These are phyloP conservation scores for Carposina sasakii DNA, from an alignment of 1,140 invertebrate species.

Conservation along the genomic window DNA sequence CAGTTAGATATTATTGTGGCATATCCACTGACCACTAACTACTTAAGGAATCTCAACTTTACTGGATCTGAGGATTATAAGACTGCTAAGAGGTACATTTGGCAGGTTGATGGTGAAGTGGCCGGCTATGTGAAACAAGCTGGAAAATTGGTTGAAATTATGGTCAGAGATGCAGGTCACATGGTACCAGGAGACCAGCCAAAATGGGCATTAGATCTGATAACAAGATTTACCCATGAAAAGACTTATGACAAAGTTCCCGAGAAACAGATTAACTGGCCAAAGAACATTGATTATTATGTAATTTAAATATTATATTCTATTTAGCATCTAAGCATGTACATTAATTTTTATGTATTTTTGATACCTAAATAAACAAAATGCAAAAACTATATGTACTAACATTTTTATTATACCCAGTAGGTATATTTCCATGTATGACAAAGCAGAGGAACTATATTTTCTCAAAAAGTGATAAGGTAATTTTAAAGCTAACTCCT, in stretches of 20 bases:
- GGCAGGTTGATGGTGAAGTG: conserved; percentile 79
- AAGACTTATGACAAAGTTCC: conserved; percentile 66
- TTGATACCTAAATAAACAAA: too few species aligned
- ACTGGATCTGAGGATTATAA: conserved; percentile 77
- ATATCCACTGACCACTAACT: conserved; percentile 84
- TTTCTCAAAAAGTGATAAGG: too few species aligned
- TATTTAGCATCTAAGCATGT: too few species aligned
- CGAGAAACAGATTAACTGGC: too few species aligned
- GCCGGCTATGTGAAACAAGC: conserved; percentile 85
- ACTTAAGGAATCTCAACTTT: conserved; percentile 81
- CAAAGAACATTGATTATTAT: too few species aligned
- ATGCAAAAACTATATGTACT: too few species aligned
- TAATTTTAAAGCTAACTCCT: too few species aligned
- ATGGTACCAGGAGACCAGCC: conserved; percentile 90
- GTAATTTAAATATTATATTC: too few species aligned
- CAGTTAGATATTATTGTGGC: conserved; percentile 90
- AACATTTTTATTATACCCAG: too few species aligned
- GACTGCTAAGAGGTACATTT: conserved; percentile 76
- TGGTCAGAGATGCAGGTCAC: conserved; percentile 87
- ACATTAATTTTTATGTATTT: too few species aligned
- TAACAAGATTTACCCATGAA: conserved; percentile 82
- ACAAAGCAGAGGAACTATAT: too few species aligned
- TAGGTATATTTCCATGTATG: too few species aligned
- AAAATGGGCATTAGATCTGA: conserved; percentile 82
- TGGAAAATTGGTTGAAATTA: conserved; percentile 83